Evolutionary conservation across 2,888 invertebrate species (phyloP), one percentile per base, ranked within the genome.

Genomic region (Caenorhabditis sp.): DNA sequence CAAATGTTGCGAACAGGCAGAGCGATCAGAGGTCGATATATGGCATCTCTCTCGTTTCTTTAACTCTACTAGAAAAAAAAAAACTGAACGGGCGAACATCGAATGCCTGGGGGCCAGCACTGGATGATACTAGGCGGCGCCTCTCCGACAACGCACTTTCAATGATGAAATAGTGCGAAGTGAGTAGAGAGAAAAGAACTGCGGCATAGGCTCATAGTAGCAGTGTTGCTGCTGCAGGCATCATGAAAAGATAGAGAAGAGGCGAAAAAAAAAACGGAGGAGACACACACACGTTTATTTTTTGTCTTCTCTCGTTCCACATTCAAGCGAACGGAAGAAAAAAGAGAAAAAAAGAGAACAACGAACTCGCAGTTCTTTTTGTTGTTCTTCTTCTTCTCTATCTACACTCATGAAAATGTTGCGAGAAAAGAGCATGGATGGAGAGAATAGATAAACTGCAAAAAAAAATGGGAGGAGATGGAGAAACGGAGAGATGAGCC

Each of bases 31-130:
- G 51, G 51, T 51, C 51, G 51, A 51, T 31, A 51, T 51, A 51
- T 23, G 51, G 51, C 21, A 23, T 23, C 21, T 57, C 12, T 14
- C 36, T 19, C 27, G n/a, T 53, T 64, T 62, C 64, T 60, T 68
- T 31, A 6, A 31, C 31, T 31, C 31, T 31, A 31, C 31, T 31
- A 10, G 10, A 31, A 31, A 31, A 10, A 31, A n/a, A n/a, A n/a
- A n/a, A n/a, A n/a, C 57, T 60, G 73, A 73, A 73, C 73, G 62
- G 59, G 50, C 68, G 72, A 73, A 73, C 72, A 73, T 68, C 59
- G 62, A 31, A 31, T 6, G 49, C 58, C 54, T 61, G 72, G 31
- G 31, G 31, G 59, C 73, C 66, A 66, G 73, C 68, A 73, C 73
- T 10, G 68, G 24, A 62, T 73, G 73, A 66, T 69, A 73, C 73